Percentiles rank a stretch among this genome's conserved stretches.
phyloP scores from a whole-genome alignment of 2,797 vertebrate genomes.

The Masticophis lateralis region DNA sequence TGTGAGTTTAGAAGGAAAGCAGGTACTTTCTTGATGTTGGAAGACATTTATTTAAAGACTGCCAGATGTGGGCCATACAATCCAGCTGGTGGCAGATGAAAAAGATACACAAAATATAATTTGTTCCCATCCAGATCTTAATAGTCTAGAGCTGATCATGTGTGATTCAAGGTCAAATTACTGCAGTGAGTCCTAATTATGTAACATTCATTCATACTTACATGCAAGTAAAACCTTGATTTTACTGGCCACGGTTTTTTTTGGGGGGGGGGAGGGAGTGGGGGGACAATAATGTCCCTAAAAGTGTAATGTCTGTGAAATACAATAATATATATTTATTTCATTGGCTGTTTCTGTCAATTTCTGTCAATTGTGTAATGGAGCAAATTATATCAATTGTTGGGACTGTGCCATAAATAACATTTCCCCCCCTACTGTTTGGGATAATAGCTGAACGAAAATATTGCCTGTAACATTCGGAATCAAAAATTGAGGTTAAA shows the following conservation, averaged over 20 bases:
- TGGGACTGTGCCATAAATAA: not conserved
- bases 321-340: not conserved
- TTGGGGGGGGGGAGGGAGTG: accelerated
- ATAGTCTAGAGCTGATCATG: not conserved
- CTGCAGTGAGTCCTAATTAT: not conserved
- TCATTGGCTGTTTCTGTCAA: not conserved
- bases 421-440: not conserved
- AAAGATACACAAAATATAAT: not conserved
- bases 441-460: not conserved
- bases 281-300: not conserved
- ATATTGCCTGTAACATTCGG: not conserved
- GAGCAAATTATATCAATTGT: not conserved
- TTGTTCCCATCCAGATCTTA: not conserved
- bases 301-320: not conserved
- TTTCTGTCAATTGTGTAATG: not conserved
- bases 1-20: not conserved
- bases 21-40: not conserved
- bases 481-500: not conserved
- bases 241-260: not conserved
- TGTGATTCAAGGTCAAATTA: not conserved
- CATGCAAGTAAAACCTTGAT: not conserved
- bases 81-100: not conserved
- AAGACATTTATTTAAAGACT: not conserved
- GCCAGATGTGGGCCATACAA: not conserved
- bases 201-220: not conserved